Conservation (phyloP, 2,113 vertebrate species). For the Psophia crepitans region DNA sequence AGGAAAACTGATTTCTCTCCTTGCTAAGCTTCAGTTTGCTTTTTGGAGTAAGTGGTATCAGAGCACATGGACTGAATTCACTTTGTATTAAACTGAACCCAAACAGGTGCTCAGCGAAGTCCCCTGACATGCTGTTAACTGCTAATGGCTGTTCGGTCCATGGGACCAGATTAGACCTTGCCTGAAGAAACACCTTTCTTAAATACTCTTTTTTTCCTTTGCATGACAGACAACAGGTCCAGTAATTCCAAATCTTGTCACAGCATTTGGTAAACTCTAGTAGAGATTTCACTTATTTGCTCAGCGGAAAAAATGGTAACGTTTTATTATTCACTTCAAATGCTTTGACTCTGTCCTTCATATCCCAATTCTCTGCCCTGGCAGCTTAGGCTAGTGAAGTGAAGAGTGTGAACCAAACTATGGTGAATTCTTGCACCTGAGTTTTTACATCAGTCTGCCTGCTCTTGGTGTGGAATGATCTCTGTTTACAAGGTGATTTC, state of each 20-base stretch:
- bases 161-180: not conserved
- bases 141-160: accelerated
- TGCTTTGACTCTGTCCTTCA: not conserved
- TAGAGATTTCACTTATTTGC: not conserved
- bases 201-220: not conserved
- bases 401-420: not conserved
- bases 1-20: not conserved
- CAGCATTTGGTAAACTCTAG: not conserved
- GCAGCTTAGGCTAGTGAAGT: not conserved
- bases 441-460: not conserved
- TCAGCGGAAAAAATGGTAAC: not conserved
- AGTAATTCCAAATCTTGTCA: not conserved
- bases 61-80: not conserved
- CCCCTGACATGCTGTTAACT: not conserved
- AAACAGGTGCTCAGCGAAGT: not conserved
- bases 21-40: not conserved
- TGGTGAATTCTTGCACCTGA: not conserved
- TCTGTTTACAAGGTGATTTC: not conserved
- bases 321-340: not conserved
- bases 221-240: not conserved
- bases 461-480: not conserved
- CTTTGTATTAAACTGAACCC: not conserved
- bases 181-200: not conserved
- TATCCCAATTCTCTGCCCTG: not conserved
- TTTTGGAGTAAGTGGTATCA: not conserved